Evolutionary conservation across 53 echinoderm and acorn worm genomes (phyloP).

Genomic region (Paelopatides confundens): DNA sequence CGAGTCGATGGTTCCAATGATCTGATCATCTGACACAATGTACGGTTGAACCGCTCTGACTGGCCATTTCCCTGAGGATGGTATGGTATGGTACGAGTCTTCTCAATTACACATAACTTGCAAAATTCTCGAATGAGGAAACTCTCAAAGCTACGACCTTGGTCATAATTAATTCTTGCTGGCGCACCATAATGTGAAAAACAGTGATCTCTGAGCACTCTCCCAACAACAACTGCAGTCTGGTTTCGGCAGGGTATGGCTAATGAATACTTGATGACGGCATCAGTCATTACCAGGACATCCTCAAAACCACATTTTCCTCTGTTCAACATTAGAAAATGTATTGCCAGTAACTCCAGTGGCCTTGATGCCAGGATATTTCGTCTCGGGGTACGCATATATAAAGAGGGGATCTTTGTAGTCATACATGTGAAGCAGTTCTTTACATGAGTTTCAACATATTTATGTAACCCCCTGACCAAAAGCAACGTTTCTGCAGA

Average conservation of each 20-base stretch:
- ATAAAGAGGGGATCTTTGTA: slow-evolving; percentile 36
- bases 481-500: slow-evolving; percentile 16
- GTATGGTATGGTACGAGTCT: slow-evolving; percentile 53
- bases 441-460: slow-evolving; percentile 27
- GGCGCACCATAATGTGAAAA: slow-evolving; percentile 42
- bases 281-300: slow-evolving; percentile 61
- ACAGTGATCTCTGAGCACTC: slow-evolving; percentile 41
- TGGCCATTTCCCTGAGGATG: slow-evolving; percentile 62
- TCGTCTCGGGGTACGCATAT: slow-evolving; percentile 43
- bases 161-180: slow-evolving; percentile 36
- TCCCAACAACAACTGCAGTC: slow-evolving; percentile 33
- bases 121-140: slow-evolving; percentile 35
- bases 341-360: slow-evolving; percentile 44
- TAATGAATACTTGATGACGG: slow-evolving; percentile 45
- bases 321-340: slow-evolving; percentile 56
- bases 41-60: slow-evolving; percentile 42
- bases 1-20: slow-evolving; percentile 42
- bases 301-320: slow-evolving; percentile 42
- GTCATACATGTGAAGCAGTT: slow-evolving; percentile 46
- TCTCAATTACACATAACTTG: slow-evolving; percentile 35
- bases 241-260: slow-evolving; percentile 49
- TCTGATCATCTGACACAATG: slow-evolving; percentile 45
- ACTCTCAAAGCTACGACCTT: slow-evolving; percentile 54
- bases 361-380: slow-evolving; percentile 54
- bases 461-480: slow-evolving; percentile 18